A percentile compares a stretch with the other conserved stretches of the same genome.
phyloP scores from a whole-genome alignment of 2,888 invertebrate genomes.

The Troides oblongomaculatus region DNA sequence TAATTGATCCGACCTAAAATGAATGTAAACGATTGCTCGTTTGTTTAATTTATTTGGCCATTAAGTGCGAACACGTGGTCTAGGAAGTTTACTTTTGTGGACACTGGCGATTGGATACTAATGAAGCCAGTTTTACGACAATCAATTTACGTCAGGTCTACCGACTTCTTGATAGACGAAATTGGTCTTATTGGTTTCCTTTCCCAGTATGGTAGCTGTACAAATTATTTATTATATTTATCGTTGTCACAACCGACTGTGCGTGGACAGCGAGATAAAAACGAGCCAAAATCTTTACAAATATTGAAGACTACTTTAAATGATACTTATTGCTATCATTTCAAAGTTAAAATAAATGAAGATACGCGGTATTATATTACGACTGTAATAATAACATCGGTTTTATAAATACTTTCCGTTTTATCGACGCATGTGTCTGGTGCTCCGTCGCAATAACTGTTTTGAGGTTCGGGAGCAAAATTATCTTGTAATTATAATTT shows the following conservation, averaged over 20 bases:
- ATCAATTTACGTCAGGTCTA: constrained; percentile 59
- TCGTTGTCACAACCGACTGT: constrained; percentile 44
- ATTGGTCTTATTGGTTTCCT: constrained; percentile 72
- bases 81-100: constrained; percentile 68
- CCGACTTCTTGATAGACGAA: constrained; percentile 52
- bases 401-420: constrained; percentile 64
- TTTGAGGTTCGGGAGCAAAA: constrained; percentile 70
- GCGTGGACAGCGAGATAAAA: constrained; percentile 34
- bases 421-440: constrained; percentile 60
- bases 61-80: constrained; percentile 78
- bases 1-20: constrained; percentile 74
- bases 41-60: constrained; percentile 75
- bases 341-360: constrained; percentile 62
- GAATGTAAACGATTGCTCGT: constrained; percentile 64
- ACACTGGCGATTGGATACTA: constrained; percentile 74
- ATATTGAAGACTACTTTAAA: constrained; percentile 56
- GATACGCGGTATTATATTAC: constrained; percentile 49
- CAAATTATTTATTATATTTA: constrained; percentile 62
- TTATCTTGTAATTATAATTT: constrained; percentile 78
- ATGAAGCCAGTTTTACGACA: constrained; percentile 72
- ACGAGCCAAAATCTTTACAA: constrained; percentile 17
- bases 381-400: constrained; percentile 52
- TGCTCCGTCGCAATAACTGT: constrained; percentile 67
- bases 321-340: constrained; percentile 75
- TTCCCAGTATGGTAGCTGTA: constrained; percentile 56